Conservation (phyloP, 1,140 invertebrate genomes). For the Contarinia nasturtii region DNA sequence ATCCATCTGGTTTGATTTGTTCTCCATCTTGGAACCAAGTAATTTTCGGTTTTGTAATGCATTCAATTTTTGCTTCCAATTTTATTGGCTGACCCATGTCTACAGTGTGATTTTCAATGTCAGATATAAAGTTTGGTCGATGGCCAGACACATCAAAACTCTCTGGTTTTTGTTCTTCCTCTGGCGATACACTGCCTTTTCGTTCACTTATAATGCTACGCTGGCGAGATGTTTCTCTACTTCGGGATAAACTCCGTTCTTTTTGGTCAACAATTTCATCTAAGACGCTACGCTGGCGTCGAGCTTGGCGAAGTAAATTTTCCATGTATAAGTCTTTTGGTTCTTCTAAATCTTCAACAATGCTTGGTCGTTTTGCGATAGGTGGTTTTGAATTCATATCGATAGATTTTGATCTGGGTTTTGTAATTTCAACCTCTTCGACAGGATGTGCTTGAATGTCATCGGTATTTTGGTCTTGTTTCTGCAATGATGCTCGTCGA, state of each 20-base stretch:
- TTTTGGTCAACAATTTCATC: conserved; percentile 46
- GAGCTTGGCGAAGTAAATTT: conserved; percentile 38
- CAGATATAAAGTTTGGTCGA: conserved; percentile 41
- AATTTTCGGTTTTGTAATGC: conserved; percentile 55
- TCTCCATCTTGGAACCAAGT: conserved; percentile 71
- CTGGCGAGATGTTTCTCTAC: not conserved
- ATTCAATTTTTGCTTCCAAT: conserved; percentile 57
- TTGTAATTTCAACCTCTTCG: conserved; percentile 5
- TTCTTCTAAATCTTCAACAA: not conserved
- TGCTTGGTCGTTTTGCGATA: conserved; percentile 8
- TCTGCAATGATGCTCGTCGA: conserved; percentile 3
- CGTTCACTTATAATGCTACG: not conserved
- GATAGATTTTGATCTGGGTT: conserved; percentile 11
- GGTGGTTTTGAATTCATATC: conserved; percentile 5
- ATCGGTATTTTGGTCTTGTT: conserved; percentile 4
- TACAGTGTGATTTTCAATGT: conserved; percentile 40
- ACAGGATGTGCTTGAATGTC: conserved; percentile 10
- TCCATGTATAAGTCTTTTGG: conserved; percentile 32
- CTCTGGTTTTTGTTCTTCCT: not conserved
- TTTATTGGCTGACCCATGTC: conserved; percentile 54
- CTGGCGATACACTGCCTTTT: not conserved
- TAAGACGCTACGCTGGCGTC: conserved; percentile 44
- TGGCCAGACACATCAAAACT: conserved; percentile 4
- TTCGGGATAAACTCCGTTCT: conserved; percentile 12
- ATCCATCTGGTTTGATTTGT: conserved; percentile 59